Base-by-base conservation (phyloP, 2,888 invertebrate genomes). In the Ormyrus pomaceus region DNA sequence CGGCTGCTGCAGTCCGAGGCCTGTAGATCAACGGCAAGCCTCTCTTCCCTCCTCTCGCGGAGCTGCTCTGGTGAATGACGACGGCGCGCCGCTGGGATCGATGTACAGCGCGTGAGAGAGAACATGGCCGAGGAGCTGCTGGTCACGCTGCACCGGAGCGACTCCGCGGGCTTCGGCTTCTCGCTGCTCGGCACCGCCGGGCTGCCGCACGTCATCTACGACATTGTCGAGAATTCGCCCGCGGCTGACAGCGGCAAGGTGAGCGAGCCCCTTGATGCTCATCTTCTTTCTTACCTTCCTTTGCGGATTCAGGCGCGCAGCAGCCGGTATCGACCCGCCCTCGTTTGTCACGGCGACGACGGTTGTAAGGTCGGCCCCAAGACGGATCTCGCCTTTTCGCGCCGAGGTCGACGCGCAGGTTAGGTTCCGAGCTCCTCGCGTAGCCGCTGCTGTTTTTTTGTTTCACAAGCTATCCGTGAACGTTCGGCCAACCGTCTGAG, bases 211-310 rank as follows among this genome's bases (percentile, higher is more conserved):
- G 96, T 97, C 91, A 96, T 97, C 91, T 97, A 97, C 93, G 95
- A 97, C 92, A 97, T 97, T 91, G 94, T 96, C 90, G 97, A 97
- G 92, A 96, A 97, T 92, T 97, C 97, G 87, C 97, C 97, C 91
- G 97, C 97, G 85, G 96, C 96, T 88, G 95, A 95, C 91, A 95
- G 96, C 92, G 96, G 95, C 91, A 95, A 96, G 95, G 96, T 96
- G 93, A 93, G 94, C 45, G 4, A 34, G 34, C 34, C 45, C 45
- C 19, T 46, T 9, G 6, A 62, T 48, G 46, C 53, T 34, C 64
- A n/a, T 48, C 48, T 45, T 62, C 2, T 34, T 62, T 62, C 65
- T 19, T 13, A 8, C 71, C 10, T 7, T 19, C 7, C 51, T 46
- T n/a, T 68, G 51, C 45, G 59, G 66, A 51, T 68, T 75, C 59